These are phyloP conservation scores for Eristalis arbustorum DNA, from an alignment of 2,888 invertebrate species.

Conservation along the genomic window DNA sequence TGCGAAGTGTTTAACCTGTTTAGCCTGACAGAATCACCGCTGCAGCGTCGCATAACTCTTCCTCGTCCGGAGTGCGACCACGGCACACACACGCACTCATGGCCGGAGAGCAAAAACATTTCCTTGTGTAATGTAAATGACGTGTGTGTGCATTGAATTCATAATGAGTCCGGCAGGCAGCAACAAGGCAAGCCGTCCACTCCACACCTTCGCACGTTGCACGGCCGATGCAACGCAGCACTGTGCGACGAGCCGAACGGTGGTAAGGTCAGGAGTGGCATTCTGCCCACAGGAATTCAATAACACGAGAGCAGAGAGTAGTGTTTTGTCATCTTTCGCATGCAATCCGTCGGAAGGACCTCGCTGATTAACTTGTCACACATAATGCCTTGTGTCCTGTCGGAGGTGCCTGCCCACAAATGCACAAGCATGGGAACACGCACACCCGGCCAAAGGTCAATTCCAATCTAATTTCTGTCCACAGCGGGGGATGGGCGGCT, in stretches of 20 bases:
- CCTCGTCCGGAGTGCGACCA: neutral
- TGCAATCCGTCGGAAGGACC: neutral
- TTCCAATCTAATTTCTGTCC: conserved; percentile 42
- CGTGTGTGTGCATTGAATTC: conserved; percentile 58
- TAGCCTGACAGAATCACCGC: conserved; percentile 16
- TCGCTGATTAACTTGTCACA: conserved; percentile 63
- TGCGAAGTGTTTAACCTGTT: conserved; percentile 38
- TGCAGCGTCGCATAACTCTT: conserved; percentile 40
- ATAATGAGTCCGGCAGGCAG: conserved; percentile 46
- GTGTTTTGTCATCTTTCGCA: conserved; percentile 16
- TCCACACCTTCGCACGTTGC: conserved; percentile 44
- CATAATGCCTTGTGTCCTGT: conserved; percentile 50
- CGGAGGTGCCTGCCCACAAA: conserved; percentile 19
- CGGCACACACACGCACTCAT: conserved; percentile 24
- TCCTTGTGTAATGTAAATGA: conserved; percentile 57
- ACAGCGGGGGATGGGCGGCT: conserved; percentile 2
- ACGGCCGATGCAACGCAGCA: conserved; percentile 27
- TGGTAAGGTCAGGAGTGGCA: conserved; percentile 45
- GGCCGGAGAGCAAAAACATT: conserved; percentile 43
- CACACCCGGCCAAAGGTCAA: conserved; percentile 62
- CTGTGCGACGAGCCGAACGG: neutral
- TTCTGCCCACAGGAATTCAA: conserved; percentile 28
- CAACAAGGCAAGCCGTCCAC: conserved; percentile 18
- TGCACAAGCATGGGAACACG: conserved; percentile 42
- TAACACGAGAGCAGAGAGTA: conserved; percentile 15